Conservation (phyloP, 2,888 invertebrate genomes). For the Geophilus truncorum region DNA sequence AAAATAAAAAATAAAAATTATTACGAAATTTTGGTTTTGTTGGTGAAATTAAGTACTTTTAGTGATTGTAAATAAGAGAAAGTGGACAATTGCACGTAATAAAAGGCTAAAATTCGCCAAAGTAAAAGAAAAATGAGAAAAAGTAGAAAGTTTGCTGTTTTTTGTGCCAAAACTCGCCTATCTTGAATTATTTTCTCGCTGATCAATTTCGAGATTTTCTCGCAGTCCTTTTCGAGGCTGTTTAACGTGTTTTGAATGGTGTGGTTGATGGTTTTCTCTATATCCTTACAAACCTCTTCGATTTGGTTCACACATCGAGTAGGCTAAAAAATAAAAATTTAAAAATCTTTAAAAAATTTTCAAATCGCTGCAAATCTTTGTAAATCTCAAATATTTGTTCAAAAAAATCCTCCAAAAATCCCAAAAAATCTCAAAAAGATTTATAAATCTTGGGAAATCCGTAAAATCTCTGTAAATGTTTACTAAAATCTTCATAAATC, state of each 20-base stretch:
- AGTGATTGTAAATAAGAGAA: not conserved
- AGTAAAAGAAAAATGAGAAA: conserved; percentile 33
- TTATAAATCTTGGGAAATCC: too few species aligned
- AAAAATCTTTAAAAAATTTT: too few species aligned
- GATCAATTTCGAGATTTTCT: conserved; percentile 50
- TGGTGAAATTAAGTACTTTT: not conserved
- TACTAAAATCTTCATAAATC: too few species aligned
- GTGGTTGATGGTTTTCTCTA: conserved; percentile 56
- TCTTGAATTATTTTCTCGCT: conserved; percentile 49
- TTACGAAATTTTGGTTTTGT: not conserved
- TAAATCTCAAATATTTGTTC: too few species aligned
- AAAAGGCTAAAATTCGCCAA: not conserved
- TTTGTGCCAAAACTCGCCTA: conserved; percentile 42
- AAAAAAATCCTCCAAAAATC: too few species aligned
- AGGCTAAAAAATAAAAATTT: too few species aligned
- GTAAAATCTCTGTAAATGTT: too few species aligned
- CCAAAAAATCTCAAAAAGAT: too few species aligned
- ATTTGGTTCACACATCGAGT: conserved; percentile 56
- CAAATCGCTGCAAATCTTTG: too few species aligned
- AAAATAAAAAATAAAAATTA: not conserved
- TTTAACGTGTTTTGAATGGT: conserved; percentile 57
- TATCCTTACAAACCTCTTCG: conserved; percentile 54
- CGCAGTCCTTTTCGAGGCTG: conserved; percentile 54
- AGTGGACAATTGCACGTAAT: not conserved
- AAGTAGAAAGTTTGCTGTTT: too few species aligned